A percentile compares a stretch with the other conserved stretches of the same genome.
Conservation (phyloP, 1,140 invertebrate species). For the Zaprionus vittiger region DNA sequence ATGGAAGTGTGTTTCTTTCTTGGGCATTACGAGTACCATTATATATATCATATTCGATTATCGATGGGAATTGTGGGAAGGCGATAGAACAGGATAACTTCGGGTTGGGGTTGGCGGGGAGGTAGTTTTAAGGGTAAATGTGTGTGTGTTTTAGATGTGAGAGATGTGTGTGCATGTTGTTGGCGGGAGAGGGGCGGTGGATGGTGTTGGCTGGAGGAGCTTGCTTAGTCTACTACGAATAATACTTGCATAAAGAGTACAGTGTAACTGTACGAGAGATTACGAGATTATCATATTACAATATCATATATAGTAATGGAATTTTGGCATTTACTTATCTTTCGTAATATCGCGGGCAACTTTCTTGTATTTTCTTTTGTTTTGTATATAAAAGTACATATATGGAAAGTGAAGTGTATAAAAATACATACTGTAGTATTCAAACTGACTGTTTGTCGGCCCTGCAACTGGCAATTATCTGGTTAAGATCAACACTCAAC, state of each 20-base stretch:
- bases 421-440: conserved; percentile 73
- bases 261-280: conserved; percentile 37
- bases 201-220: conserved; percentile 40
- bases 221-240: conserved; percentile 74
- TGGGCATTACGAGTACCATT: conserved; percentile 28
- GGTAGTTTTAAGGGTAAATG: conserved; percentile 26
- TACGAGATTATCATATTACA: conserved; percentile 19
- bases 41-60: conserved; percentile 48
- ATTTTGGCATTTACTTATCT: conserved; percentile 78
- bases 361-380: conserved; percentile 11
- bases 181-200: background rate
- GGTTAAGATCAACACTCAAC: conserved; percentile 64
- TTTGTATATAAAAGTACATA: conserved; percentile 19
- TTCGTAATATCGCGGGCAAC: conserved; percentile 40
- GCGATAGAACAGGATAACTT: no score
- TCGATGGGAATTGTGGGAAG: conserved; percentile 3
- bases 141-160: conserved; percentile 11
- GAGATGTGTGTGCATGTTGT: conserved; percentile 2
- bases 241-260: conserved; percentile 73
- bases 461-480: conserved; percentile 71
- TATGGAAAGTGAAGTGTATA: conserved; percentile 72
- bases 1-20: conserved; percentile 46
- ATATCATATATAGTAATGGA: conserved; percentile 55
- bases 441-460: conserved; percentile 48
- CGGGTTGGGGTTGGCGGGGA: conserved; percentile 1